Conservation (phyloP, 2,888 invertebrate species). For the Sinodicranocentrus sp. region DNA sequence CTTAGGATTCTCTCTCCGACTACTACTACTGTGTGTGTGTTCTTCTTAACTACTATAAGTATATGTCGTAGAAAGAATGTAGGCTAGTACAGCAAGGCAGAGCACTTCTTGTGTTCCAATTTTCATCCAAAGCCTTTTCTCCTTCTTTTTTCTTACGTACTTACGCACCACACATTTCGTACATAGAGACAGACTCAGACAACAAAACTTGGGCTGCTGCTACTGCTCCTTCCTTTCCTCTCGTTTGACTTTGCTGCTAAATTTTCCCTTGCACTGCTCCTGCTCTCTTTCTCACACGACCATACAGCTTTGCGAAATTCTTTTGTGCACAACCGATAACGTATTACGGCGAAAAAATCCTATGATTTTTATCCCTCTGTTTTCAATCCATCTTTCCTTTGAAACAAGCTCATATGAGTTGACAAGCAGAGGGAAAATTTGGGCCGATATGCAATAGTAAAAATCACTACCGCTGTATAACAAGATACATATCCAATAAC, state of each 20-base stretch:
- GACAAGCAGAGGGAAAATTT: too few species aligned
- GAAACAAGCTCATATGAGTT: too few species aligned
- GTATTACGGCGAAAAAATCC: too few species aligned
- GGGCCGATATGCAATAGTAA: too few species aligned
- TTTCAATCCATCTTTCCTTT: too few species aligned
- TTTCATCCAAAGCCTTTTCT: slow-evolving; percentile 20
- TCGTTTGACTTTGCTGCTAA: neutral
- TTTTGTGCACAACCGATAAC: too few species aligned
- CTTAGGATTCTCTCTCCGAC: slow-evolving; percentile 58
- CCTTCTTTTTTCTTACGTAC: slow-evolving; percentile 30
- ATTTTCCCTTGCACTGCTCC: neutral
- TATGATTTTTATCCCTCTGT: too few species aligned
- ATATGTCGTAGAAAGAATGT: slow-evolving; percentile 20
- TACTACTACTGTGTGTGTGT: slow-evolving; percentile 11
- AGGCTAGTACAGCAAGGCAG: slow-evolving; percentile 21
- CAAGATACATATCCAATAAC: too few species aligned
- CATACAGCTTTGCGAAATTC: too few species aligned
- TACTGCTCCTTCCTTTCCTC: slow-evolving; percentile 24
- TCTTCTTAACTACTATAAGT: slow-evolving; percentile 7
- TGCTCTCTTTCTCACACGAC: neutral
- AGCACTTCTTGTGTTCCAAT: slow-evolving; percentile 58
- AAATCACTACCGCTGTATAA: too few species aligned
- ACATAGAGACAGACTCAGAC: slow-evolving; percentile 54
- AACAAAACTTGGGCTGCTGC: slow-evolving; percentile 37
- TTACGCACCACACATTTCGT: slow-evolving; percentile 44